Conservation (phyloP, 2,797 vertebrate genomes). For the Acropternis orthonyx region DNA sequence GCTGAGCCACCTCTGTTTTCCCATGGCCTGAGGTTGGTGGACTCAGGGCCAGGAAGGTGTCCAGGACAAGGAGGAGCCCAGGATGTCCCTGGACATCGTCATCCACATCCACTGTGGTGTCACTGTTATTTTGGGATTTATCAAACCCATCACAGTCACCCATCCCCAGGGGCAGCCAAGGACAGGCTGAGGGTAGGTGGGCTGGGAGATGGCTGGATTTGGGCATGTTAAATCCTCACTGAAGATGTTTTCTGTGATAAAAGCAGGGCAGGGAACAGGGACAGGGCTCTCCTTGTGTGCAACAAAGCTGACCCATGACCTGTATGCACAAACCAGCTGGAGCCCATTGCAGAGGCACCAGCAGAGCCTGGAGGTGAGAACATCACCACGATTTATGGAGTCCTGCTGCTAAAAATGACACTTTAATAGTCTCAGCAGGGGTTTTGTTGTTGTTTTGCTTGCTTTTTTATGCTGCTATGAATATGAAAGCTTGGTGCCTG, state of each 20-base stretch:
- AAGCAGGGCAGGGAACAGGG: background rate
- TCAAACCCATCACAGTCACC: too few relatives aligned
- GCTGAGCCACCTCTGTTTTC: background rate
- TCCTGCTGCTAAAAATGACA: background rate
- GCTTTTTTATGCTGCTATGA: background rate
- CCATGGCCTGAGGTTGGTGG: background rate
- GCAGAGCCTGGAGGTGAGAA: background rate
- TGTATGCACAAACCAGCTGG: background rate
- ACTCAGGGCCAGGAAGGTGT: rapidly evolving
- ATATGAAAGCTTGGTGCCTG: background rate
- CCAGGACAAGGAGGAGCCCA: background rate
- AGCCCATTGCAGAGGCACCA: background rate
- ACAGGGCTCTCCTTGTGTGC: background rate
- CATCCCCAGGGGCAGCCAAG: background rate
- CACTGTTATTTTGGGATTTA: too few relatives aligned
- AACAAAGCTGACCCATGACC: background rate
- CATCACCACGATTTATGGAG: slow-evolving; percentile 25
- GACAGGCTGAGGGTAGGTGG: background rate
- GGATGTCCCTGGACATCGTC: background rate
- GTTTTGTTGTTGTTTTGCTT: background rate
- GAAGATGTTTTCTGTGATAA: background rate
- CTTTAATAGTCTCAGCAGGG: slow-evolving; percentile 12
- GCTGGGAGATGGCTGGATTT: rapidly evolving
- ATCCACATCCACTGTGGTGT: rapidly evolving
- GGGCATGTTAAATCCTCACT: background rate